Percentiles rank a stretch among this genome's conserved stretches.
These are phyloP conservation scores for Ptilonorhynchus violaceus DNA, from an alignment of 2,113 vertebrate genomes.

Conservation along the genomic window DNA sequence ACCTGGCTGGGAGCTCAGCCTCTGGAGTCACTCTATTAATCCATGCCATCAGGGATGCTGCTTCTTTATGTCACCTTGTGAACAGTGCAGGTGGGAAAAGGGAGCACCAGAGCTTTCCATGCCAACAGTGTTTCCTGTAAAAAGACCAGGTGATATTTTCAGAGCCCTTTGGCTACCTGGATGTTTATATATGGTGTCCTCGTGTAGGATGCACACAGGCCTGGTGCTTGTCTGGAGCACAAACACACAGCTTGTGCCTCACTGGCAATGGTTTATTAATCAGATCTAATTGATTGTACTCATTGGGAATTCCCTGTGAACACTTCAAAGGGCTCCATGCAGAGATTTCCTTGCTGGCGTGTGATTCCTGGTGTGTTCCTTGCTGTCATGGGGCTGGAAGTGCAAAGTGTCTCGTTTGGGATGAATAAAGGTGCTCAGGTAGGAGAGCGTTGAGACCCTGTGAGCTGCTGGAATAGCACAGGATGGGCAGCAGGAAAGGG, in stretches of 20 bases:
- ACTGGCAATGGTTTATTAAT: conserved; percentile 1
- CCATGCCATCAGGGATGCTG: conserved; percentile 5
- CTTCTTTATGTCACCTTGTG: conserved; percentile 18
- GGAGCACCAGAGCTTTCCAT: neutral
- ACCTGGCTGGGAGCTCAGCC: neutral
- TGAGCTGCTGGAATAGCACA: neutral
- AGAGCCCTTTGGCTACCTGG: neutral
- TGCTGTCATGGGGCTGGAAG: neutral
- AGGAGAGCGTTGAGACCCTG: neutral
- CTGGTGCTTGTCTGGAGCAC: neutral
- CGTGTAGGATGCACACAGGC: neutral
- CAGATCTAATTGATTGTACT: neutral
- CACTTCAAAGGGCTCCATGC: neutral
- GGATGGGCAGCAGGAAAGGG: neutral
- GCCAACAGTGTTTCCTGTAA: neutral
- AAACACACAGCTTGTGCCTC: neutral
- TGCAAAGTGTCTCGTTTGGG: neutral
- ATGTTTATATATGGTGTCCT: neutral
- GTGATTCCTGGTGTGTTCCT: neutral
- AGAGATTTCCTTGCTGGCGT: neutral
- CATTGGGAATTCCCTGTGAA: conserved; percentile 44
- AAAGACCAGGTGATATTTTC: neutral
- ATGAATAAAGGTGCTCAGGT: neutral
- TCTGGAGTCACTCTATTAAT: conserved; percentile 44
- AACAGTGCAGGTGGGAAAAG: neutral